phyloP scores from a whole-genome alignment of 2,113 vertebrate genomes.

The Corythaeola cristata region DNA sequence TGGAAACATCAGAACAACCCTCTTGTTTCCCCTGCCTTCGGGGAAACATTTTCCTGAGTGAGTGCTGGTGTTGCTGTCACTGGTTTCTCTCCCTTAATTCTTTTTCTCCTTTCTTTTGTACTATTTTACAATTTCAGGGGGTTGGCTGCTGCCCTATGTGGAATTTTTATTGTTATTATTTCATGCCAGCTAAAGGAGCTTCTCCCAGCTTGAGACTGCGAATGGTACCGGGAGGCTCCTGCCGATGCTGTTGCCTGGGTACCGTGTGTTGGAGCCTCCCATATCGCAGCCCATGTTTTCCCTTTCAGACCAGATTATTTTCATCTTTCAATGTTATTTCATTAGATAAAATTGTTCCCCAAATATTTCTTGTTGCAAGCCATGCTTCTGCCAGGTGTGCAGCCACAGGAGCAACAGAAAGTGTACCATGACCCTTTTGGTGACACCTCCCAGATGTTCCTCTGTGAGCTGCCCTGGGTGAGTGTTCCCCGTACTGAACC shows the following conservation, averaged over 20 bases:
- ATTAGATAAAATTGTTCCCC: neutral
- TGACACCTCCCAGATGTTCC: neutral
- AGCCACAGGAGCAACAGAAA: neutral
- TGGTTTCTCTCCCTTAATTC: neutral
- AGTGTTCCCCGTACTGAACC: accelerated
- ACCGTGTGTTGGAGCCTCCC: neutral
- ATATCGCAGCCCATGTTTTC: accelerated
- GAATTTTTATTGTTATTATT: neutral
- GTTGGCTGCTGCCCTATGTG: neutral
- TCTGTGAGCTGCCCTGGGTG: neutral
- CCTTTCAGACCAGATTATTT: neutral
- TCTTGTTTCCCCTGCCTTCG: neutral
- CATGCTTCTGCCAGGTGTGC: neutral
- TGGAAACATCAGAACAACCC: neutral
- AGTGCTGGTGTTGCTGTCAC: neutral
- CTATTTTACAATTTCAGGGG: neutral
- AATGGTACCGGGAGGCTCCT: neutral
- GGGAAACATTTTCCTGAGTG: neutral
- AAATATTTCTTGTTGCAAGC: neutral
- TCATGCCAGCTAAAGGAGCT: neutral
- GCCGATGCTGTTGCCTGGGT: neutral
- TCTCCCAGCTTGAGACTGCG: neutral
- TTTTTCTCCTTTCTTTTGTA: neutral
- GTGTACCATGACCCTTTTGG: too few relatives aligned
- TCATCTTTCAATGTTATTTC: neutral